phyloP scores from a whole-genome alignment of 1,140 invertebrate genomes.

The Probaryconus sp. region DNA sequence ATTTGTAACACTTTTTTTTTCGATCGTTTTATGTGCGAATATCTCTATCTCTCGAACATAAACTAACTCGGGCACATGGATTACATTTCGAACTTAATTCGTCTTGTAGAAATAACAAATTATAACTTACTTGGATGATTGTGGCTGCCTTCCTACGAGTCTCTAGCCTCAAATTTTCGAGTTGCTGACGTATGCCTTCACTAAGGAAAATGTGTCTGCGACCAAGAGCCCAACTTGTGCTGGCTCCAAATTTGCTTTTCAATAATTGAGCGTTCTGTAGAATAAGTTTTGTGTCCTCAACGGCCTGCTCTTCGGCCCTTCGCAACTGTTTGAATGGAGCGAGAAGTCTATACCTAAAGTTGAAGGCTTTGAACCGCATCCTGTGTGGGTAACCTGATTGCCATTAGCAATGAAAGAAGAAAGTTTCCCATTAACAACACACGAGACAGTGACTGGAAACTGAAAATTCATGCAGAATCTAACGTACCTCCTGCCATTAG shows the following conservation, averaged over 20 bases:
- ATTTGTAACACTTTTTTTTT: too few species aligned
- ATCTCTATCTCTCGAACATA: too few species aligned
- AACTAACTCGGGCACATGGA: too few species aligned
- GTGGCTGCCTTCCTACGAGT: conserved; percentile 88
- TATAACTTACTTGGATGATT: conserved; percentile 69
- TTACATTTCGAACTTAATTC: too few species aligned
- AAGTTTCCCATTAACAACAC: conserved; percentile 31
- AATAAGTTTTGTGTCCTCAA: conserved; percentile 89
- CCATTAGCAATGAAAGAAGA: conserved; percentile 45
- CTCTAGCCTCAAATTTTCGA: conserved; percentile 88
- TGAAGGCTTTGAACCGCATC: conserved; percentile 97
- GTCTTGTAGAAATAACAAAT: not conserved
- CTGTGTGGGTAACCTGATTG: conserved; percentile 90
- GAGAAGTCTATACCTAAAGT: conserved; percentile 88
- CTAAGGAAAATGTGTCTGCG: conserved; percentile 96
- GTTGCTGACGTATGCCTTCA: conserved; percentile 93
- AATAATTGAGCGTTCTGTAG: conserved; percentile 82
- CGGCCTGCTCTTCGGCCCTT: conserved; percentile 87
- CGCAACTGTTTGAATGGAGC: conserved; percentile 87
- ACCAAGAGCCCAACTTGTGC: conserved; percentile 92
- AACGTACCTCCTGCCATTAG: conserved; percentile 89
- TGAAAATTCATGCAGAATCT: conserved; percentile 20
- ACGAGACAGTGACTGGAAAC: conserved; percentile 29
- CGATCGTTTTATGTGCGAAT: too few species aligned
- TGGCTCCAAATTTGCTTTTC: conserved; percentile 80